Base-by-base conservation (phyloP, 2,113 vertebrate genomes). In the Elanoides forficatus region DNA sequence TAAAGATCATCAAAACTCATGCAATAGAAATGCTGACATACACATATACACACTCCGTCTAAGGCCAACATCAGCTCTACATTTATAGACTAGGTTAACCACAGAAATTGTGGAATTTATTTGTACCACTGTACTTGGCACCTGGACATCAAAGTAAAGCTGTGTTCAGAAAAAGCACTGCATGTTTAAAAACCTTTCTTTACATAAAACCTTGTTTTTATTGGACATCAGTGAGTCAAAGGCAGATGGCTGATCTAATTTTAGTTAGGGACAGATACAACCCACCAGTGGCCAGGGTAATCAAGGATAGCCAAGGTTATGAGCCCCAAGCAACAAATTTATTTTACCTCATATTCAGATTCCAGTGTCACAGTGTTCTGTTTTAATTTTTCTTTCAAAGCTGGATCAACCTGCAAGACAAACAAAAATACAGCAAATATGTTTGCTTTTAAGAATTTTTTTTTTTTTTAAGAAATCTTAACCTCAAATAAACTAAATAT, bases 291-390 rank as follows among this genome's bases (percentile, higher is more conserved):
- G 87, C 58, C 90, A 91, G 42, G 42, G 93, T 90, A 95, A 91
- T 59, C 94, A 95, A 96, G 92, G 92, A 53, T 60, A 97, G 56
- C 47, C 85, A 96, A 95, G 92, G 82, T 73, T 90, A 92, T 66
- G 21, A 88, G 88, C 94, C 66, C n/a, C 63, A 79, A 87, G 82
- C 75, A 95, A 93, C 43, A 72, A 66, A 88, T 63, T 93, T 93
- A 95, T 83, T 58, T 56, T 98, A 99, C 99, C 99, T 99, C 95
- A 38, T 99, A 99, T 95, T 99, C 99, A 62, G 99, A 98, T 95
- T 99, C 98, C 97, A 99, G 97, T 8, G 98, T 97, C 48, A 98
- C 86, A 81, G 98, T 97, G 81, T 97, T 98, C 81, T 95, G 94
- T 88, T 98, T 98, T 62, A 99, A 79, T 95, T 95, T 98, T 95